Evolutionary conservation across 2,113 vertebrate species (phyloP).

Genomic region (Scomber scombrus): DNA sequence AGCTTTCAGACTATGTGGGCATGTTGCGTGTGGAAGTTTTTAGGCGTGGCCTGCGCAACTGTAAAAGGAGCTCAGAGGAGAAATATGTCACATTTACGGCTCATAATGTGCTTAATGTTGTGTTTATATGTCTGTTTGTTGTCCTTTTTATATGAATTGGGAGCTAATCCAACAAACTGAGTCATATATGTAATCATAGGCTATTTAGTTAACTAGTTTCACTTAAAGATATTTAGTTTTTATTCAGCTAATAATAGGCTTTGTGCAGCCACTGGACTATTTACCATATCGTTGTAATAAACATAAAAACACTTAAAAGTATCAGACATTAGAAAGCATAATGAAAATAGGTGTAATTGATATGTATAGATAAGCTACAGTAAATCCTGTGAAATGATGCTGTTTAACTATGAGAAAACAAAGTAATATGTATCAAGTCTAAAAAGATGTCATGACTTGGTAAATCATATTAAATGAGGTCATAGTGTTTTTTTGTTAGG

Average conservation of each 20-base stretch:
- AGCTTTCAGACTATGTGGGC: not conserved
- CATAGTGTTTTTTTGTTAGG: not conserved
- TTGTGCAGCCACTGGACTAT: too few species aligned
- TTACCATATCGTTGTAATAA: too few species aligned
- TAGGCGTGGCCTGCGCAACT: constrained; percentile 66
- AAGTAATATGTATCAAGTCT: not conserved
- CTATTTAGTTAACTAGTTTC: too few species aligned
- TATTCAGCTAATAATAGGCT: too few species aligned
- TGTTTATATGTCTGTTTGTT: not conserved
- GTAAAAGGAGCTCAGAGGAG: not conserved
- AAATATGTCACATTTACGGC: not conserved
- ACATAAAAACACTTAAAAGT: not conserved
- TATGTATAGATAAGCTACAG: too few species aligned
- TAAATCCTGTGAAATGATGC: too few species aligned
- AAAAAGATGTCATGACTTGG: not conserved
- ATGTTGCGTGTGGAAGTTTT: constrained; percentile 12
- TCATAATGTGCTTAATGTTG: not conserved
- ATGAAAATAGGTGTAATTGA: not conserved
- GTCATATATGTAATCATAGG: too few species aligned
- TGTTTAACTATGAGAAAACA: not conserved
- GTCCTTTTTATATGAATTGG: not conserved
- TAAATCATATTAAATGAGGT: not conserved
- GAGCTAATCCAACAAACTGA: too few species aligned
- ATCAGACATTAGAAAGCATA: not conserved
- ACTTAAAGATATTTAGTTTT: too few species aligned